Evolutionary conservation across 2,888 invertebrate species (phyloP), one percentile per base, ranked within the genome.

Genomic region (Pammene aurita): DNA sequence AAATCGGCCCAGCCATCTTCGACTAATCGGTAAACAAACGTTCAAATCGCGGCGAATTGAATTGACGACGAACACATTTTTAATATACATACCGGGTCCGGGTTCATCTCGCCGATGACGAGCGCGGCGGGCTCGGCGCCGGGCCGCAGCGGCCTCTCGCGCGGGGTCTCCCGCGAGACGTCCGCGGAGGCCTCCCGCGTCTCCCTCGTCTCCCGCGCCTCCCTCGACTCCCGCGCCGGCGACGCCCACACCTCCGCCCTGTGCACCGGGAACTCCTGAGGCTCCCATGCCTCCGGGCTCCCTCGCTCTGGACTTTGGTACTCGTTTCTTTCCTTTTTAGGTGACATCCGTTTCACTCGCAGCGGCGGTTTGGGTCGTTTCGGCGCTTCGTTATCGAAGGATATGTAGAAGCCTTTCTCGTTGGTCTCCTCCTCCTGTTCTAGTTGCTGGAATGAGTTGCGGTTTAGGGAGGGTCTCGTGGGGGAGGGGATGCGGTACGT

Each of bases 321-420:
- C 5, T 86, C 87, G n/a, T 79, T 68, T 2, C 78, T 74, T 14
- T 96, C 96, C 86, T 96, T 97, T 81, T 96, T 96, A 0, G 97
- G 96, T 7, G 96, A 96, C 44, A 92, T 93, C 69, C 95, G 94
- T 83, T 96, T 97, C 70, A 94, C 94, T 74, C 97, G 93, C 64
- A 98, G 89, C 14, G 97, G 97, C 1, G 98, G 98, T 86, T 98
- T 98, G 14, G 97, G 97, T 80, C 97, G 94, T 83, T 96, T 97
- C 14, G 97, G 97, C 78, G 95, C 95, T 68, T 97, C 97, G 84
- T 96, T 96, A 83, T 98, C 98, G 84, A 98, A 98, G 62, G 97
- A 97, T 82, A 98, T 97, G 87, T 98, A 98, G 90, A 98, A 98
- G 41, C 97, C 97, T 85, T 97, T 96, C 84, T 97, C 96, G 82